Base-by-base conservation (phyloP, 1,140 invertebrate species). In the Atopsyche davidsoni region DNA sequence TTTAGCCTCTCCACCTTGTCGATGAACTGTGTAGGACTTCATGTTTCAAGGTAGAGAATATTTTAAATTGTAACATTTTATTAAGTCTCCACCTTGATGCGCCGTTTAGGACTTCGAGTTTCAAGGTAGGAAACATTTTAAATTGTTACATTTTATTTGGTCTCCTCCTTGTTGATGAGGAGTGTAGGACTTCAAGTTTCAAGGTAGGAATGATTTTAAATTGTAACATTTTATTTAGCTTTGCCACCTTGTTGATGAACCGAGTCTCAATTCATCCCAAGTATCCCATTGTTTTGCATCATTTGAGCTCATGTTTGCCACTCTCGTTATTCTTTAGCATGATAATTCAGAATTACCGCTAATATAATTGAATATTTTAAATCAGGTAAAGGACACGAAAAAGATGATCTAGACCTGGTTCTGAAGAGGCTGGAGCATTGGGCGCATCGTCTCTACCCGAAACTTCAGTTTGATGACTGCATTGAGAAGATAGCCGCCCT, bases 381-480 rank as follows among this genome's bases (percentile, higher is more conserved):
- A 34, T 22, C 38, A 73, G 71, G 71, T 14, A 84, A 87, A 75
- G 87, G 88, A 1, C 72, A 87, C 67, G 92, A 96, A 70, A 81
- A 80, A 51, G 69, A 83, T 54, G 92, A 97, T 73, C 72, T 97
- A 11, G 79, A 89, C 62, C 64, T 79, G 38, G 69, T 96, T 0
- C 77, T 97, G 71, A 82, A 85, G 31, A 84, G 81, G 57, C 62
- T 96, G 42, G 89, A 96, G 60, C 92, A 96, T 61, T 97, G 94
- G 94, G 83, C 83, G 2, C 91, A 96, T 65, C 75, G 92, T 49
- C 64, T 96, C 34, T 95, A 85, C 75, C 92, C 93, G 1, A 92
- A 86, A 62, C 85, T 86, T 59, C 76, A 83, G 14, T 95, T 95
- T 73, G 84, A 88, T 62, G 89, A 94, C 66, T 85, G 86, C 51